These are phyloP conservation scores for Pavo muticus DNA, from an alignment of 2,113 vertebrate species.

Conservation along the genomic window DNA sequence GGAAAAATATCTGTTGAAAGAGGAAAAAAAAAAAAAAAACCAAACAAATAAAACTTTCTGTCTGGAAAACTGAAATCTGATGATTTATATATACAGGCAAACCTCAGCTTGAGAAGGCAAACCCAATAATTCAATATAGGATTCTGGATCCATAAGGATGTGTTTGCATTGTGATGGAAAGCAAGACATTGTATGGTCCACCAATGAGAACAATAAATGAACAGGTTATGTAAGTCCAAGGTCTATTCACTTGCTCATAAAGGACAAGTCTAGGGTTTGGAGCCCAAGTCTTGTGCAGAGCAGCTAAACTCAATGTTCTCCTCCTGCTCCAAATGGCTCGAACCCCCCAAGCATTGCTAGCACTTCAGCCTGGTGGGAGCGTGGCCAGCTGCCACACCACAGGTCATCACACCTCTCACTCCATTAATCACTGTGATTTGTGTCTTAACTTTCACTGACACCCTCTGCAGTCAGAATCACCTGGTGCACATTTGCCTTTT, in stretches of 20 bases:
- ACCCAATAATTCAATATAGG: neutral
- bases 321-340: neutral
- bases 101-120: neutral
- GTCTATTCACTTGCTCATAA: neutral
- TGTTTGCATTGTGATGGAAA: neutral
- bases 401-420: neutral
- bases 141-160: neutral
- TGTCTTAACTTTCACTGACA: neutral
- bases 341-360: accelerated
- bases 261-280: neutral
- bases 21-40: neutral
- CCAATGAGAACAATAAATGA: neutral
- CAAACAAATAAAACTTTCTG: neutral
- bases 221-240: neutral
- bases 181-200: too few relatives aligned
- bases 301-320: neutral
- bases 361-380: neutral
- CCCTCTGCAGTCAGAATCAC: neutral
- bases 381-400: accelerated
- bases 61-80: neutral
- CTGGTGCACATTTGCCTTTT: neutral
- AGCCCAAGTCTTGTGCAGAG: neutral
- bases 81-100: neutral
- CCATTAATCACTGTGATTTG: neutral
- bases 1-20: accelerated